A percentile compares a stretch with the other conserved stretches of the same genome.
These are phyloP conservation scores for Pandemis heparana DNA, from an alignment of 2,888 invertebrate species.

Conservation along the genomic window DNA sequence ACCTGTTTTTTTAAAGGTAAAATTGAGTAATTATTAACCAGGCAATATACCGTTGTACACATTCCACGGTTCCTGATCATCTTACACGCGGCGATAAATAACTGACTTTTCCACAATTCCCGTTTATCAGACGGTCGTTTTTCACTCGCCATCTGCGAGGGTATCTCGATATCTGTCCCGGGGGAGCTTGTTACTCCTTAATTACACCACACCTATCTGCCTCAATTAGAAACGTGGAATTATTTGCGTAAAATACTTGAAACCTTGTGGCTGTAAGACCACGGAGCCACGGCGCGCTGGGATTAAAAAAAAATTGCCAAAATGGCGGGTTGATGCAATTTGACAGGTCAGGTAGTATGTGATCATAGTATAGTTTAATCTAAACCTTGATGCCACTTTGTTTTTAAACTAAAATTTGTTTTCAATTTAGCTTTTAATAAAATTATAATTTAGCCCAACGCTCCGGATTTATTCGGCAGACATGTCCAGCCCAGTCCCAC, in stretches of 20 bases:
- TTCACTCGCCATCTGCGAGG: constrained; percentile 63
- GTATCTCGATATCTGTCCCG: constrained; percentile 51
- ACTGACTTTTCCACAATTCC: constrained; percentile 8
- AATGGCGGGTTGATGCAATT: background rate
- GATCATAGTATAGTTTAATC: no score
- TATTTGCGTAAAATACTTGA: constrained; percentile 61
- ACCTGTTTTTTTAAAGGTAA: background rate
- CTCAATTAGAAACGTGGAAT: constrained; percentile 69
- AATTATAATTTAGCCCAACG: no score
- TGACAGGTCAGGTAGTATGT: background rate
- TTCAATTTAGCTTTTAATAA: no score
- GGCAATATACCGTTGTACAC: background rate
- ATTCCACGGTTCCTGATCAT: background rate
- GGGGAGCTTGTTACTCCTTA: constrained; percentile 77
- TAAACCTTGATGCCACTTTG: background rate
- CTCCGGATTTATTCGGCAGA: no score
- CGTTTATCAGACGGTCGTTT: constrained; percentile 52
- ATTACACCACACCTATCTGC: constrained; percentile 78
- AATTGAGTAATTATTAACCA: background rate
- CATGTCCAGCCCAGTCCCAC: no score
- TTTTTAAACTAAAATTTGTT: no score
- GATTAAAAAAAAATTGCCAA: background rate
- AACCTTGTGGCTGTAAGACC: constrained; percentile 58
- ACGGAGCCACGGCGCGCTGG: background rate
- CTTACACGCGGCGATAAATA: constrained; percentile 17